Percentiles rank a stretch among this genome's conserved stretches.
Conservation (phyloP, 1,140 invertebrate genomes). For the Agrilus planipennis region DNA sequence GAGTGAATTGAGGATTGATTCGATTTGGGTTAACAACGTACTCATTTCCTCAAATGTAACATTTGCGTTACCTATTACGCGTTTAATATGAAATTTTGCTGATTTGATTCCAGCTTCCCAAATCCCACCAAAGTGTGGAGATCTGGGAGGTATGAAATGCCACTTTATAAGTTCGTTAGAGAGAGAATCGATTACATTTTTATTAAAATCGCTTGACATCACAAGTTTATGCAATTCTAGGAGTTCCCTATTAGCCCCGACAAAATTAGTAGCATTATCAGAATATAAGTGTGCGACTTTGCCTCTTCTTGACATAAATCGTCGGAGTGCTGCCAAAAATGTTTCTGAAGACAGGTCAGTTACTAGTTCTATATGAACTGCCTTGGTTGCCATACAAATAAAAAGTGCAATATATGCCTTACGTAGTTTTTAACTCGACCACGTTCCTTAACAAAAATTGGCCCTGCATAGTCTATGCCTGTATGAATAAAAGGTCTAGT, state of each 20-base stretch:
- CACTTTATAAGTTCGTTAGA: neutral
- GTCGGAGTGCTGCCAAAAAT: neutral
- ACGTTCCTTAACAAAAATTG: neutral
- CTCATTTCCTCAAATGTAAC: neutral
- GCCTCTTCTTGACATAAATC: conserved; percentile 1
- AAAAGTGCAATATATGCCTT: conserved; percentile 1
- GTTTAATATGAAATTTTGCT: conserved; percentile 1
- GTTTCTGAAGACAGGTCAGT: neutral
- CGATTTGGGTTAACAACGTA: neutral
- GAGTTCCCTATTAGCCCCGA: neutral
- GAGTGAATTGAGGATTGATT: conserved; percentile 2
- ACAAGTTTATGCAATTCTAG: neutral
- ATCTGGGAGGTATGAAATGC: neutral
- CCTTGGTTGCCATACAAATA: too few species aligned
- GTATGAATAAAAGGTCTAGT: neutral
- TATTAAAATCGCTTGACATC: neutral
- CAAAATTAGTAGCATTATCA: conserved; percentile 3
- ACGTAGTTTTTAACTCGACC: neutral
- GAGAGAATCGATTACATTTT: neutral
- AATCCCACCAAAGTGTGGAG: conserved; percentile 1
- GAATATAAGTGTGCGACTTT: neutral
- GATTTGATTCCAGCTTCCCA: neutral
- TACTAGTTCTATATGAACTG: conserved; percentile 1
- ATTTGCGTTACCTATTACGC: neutral
- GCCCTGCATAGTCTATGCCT: conserved; percentile 1